A percentile compares a stretch with the other conserved stretches of the same genome.
phyloP scores from a whole-genome alignment of 2,113 vertebrate species.

The Centropristis striata region DNA sequence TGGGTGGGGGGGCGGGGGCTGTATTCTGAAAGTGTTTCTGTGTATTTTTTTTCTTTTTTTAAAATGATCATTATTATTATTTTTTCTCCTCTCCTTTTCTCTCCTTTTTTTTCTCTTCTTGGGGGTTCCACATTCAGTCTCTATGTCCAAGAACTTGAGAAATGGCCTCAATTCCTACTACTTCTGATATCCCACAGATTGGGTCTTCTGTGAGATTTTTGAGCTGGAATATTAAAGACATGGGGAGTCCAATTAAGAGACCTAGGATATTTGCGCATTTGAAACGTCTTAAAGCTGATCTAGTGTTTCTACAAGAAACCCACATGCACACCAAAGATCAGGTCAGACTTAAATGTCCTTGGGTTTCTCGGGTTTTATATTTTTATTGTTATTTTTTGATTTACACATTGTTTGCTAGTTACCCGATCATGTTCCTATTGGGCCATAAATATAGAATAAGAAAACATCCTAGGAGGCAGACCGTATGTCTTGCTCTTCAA shows the following conservation, averaged over 20 bases:
- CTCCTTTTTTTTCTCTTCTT: background rate
- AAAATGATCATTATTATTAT: too few relatives aligned
- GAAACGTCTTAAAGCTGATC: background rate
- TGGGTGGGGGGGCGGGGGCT: background rate
- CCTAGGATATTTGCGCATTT: background rate
- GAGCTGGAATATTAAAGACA: too few relatives aligned
- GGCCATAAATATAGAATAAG: too few relatives aligned
- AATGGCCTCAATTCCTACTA: background rate
- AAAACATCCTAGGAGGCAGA: too few relatives aligned
- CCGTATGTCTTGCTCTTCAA: too few relatives aligned
- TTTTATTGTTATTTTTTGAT: too few relatives aligned
- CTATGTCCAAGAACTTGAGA: background rate
- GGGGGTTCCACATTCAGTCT: background rate
- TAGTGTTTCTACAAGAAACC: conserved; percentile 25
- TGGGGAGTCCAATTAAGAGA: background rate
- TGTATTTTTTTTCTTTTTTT: too few relatives aligned
- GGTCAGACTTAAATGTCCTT: background rate
- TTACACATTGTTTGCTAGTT: too few relatives aligned
- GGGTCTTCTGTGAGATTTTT: background rate
- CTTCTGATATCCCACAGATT: background rate
- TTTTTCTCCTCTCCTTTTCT: background rate
- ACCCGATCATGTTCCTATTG: too few relatives aligned
- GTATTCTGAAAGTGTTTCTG: fast-evolving
- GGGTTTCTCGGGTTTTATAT: background rate
- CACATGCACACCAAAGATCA: too few relatives aligned